phyloP scores from a whole-genome alignment of 2,113 vertebrate genomes.

The Scolopax mira region DNA sequence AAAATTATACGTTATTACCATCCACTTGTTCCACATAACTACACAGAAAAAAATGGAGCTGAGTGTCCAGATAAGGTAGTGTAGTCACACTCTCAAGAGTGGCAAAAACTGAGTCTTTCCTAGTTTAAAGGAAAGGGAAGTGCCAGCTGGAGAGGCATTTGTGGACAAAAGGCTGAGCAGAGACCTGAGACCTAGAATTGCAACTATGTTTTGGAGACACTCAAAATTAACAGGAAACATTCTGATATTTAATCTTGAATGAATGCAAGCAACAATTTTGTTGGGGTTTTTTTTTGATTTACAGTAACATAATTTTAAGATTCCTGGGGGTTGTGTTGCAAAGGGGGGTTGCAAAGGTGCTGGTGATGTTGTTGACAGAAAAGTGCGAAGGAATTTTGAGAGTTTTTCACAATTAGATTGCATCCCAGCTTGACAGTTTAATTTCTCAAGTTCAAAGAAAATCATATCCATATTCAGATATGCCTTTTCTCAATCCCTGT shows the following conservation, averaged over 20 bases:
- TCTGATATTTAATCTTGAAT: background rate
- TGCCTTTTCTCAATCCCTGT: background rate
- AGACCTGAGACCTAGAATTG: background rate
- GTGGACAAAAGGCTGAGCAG: background rate
- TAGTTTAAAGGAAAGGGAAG: background rate
- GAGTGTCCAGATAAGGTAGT: background rate
- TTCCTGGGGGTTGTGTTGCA: too few species aligned
- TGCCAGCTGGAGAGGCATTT: background rate
- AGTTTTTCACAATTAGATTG: background rate
- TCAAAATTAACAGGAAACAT: background rate
- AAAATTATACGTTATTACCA: background rate
- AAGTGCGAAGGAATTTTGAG: background rate
- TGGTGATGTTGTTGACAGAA: background rate
- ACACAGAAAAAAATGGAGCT: background rate
- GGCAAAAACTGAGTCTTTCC: background rate
- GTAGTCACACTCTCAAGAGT: background rate
- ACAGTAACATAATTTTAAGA: background rate
- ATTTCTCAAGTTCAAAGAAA: background rate
- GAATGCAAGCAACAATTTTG: background rate
- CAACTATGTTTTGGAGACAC: background rate
- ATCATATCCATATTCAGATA: background rate
- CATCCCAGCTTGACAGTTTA: background rate
- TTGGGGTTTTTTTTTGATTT: background rate
- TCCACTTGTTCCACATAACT: background rate
- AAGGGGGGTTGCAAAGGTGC: background rate